Evolutionary conservation across 2,113 vertebrate genomes (phyloP).

Genomic region (Dicrurus megarhynchus): DNA sequence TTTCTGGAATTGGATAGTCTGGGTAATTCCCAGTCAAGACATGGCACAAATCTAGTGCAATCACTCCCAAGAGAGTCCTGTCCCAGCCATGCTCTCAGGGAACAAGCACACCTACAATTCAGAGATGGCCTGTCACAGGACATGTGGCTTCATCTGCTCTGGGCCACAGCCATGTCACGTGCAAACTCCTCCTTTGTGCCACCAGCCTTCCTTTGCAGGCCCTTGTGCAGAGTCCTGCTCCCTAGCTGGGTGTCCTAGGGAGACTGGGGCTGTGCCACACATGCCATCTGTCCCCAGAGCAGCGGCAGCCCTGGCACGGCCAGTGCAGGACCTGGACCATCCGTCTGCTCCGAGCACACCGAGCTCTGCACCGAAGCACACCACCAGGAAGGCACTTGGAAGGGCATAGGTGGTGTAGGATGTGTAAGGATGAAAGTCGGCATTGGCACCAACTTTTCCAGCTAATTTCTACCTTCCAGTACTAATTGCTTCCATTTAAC

Average conservation of each 20-base stretch:
- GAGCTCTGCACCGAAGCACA: not conserved
- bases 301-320: accelerated
- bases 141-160: not conserved
- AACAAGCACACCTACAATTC: not conserved
- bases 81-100: not conserved
- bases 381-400: not conserved
- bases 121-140: accelerated
- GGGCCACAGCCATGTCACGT: accelerated
- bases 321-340: accelerated
- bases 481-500: not conserved
- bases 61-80: not conserved
- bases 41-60: not conserved
- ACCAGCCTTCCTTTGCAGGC: not conserved
- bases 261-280: not conserved
- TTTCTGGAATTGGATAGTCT: not conserved
- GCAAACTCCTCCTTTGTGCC: not conserved
- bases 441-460: not conserved
- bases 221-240: not conserved
- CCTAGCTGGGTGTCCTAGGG: not conserved
- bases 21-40: not conserved
- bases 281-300: not conserved
- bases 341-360: accelerated
- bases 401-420: not conserved
- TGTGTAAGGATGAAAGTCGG: not conserved
- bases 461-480: not conserved